These are phyloP conservation scores for Melieria picta DNA, from an alignment of 2,888 invertebrate genomes.

Conservation along the genomic window DNA sequence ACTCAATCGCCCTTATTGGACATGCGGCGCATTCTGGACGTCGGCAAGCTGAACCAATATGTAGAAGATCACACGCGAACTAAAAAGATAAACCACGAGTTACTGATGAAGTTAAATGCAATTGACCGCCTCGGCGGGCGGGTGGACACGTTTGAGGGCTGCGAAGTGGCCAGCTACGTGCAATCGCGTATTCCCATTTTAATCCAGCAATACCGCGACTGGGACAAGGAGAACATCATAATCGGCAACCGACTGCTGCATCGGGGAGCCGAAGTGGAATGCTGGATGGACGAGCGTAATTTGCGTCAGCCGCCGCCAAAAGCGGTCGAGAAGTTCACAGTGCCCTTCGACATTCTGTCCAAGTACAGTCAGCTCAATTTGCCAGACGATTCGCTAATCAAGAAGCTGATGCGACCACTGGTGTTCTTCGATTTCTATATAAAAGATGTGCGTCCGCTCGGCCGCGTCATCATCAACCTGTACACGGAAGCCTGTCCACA, in stretches of 20 bases:
- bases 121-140: constrained; percentile 22
- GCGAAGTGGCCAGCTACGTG: background rate
- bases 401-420: constrained; percentile 45
- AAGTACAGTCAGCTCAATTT: constrained; percentile 37
- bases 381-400: constrained; percentile 24
- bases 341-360: constrained; percentile 25
- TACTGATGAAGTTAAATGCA: constrained; percentile 4
- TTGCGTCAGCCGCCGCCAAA: constrained; percentile 13
- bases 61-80: too few relatives aligned
- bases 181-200: constrained; percentile 7
- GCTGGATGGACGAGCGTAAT: constrained; percentile 13
- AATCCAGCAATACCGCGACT: background rate
- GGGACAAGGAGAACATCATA: constrained; percentile 20
- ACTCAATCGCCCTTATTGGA: too few relatives aligned
- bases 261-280: constrained; percentile 11
- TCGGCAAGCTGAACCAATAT: too few relatives aligned
- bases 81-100: constrained; percentile 10
- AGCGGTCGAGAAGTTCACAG: constrained; percentile 11
- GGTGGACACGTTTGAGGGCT: constrained; percentile 20
- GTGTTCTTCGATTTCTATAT: constrained; percentile 48
- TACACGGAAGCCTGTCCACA: constrained; percentile 52
- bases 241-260: constrained; percentile 17
- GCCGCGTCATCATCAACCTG: constrained; percentile 48
- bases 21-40: too few relatives aligned
- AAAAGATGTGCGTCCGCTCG: constrained; percentile 43